Evolutionary conservation across 2,888 invertebrate genomes (phyloP).

Genomic region (Sarcophaga rosellei): DNA sequence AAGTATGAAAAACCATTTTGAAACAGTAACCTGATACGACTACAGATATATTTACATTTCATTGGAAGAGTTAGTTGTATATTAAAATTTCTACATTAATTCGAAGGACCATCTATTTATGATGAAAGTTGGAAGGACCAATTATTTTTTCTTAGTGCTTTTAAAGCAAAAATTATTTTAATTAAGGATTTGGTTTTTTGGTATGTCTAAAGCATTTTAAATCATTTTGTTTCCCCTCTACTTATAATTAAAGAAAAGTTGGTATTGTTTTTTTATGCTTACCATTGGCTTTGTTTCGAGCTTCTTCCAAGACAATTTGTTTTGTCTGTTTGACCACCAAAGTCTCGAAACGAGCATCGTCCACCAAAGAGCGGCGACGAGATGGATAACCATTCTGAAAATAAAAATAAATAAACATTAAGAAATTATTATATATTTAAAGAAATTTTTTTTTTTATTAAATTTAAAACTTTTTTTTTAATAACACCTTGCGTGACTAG

Average conservation of each 20-base stretch:
- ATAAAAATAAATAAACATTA: conserved; percentile 24
- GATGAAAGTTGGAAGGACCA: no score
- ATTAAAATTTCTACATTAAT: no score
- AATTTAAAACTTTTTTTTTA: neutral
- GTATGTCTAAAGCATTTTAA: no score
- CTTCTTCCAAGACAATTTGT: conserved; percentile 95
- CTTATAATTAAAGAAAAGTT: neutral
- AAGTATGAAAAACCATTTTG: no score
- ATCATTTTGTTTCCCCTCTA: no score
- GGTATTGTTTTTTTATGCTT: conserved; percentile 76
- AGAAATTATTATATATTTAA: neutral
- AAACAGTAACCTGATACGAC: no score
- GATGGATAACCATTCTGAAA: conserved; percentile 98
- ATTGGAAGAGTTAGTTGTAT: neutral
- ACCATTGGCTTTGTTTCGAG: conserved; percentile 94
- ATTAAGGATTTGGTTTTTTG: no score
- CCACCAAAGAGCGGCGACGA: conserved; percentile 96
- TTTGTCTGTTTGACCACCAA: conserved; percentile 97
- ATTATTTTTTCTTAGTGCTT: no score
- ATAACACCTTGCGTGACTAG: neutral
- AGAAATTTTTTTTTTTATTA: neutral
- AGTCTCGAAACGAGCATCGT: conserved; percentile 98
- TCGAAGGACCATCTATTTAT: no score
- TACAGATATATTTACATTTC: no score
- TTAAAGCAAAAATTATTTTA: no score